Evolutionary conservation across 2,113 vertebrate genomes (phyloP).

Genomic region (Pyxicephalus adspersus): DNA sequence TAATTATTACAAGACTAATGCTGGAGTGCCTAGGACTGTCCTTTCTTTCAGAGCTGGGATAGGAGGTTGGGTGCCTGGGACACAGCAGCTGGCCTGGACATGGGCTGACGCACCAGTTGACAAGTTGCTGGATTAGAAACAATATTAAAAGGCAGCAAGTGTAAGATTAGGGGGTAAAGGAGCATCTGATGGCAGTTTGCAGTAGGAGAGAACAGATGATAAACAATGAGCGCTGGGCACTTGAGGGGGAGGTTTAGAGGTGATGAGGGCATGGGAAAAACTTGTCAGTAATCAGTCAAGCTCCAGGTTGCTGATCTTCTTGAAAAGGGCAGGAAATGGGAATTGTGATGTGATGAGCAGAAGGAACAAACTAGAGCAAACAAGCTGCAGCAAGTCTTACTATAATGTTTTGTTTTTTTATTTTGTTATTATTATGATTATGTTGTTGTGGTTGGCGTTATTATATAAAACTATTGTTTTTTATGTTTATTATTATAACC

Average conservation of each 20-base stretch:
- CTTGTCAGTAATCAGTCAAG: constrained; percentile 72
- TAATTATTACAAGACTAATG: constrained; percentile 69
- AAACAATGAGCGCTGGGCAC: constrained; percentile 71
- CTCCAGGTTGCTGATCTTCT: constrained; percentile 73
- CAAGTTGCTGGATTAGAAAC: constrained; percentile 77
- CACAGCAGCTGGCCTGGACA: constrained; percentile 75
- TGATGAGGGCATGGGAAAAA: constrained; percentile 79
- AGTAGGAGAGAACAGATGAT: constrained; percentile 76
- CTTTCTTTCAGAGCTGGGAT: constrained; percentile 66
- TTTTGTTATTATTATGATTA: too few species aligned
- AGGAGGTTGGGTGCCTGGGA: constrained; percentile 66
- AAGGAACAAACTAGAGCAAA: constrained; percentile 71
- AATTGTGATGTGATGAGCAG: constrained; percentile 74
- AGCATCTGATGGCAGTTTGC: constrained; percentile 76
- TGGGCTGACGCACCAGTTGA: constrained; percentile 73
- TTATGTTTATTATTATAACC: too few species aligned
- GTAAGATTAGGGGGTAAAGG: constrained; percentile 73
- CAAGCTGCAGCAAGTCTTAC: constrained; percentile 25
- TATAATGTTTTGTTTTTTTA: too few species aligned
- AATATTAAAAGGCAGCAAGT: constrained; percentile 73
- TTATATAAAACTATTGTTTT: too few species aligned
- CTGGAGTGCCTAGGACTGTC: constrained; percentile 64
- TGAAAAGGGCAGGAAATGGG: constrained; percentile 78
- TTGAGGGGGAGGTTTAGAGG: constrained; percentile 66
- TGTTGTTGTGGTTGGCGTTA: too few species aligned